These are phyloP conservation scores for Stenurella melanura DNA, from an alignment of 2,888 invertebrate genomes.

Conservation along the genomic window DNA sequence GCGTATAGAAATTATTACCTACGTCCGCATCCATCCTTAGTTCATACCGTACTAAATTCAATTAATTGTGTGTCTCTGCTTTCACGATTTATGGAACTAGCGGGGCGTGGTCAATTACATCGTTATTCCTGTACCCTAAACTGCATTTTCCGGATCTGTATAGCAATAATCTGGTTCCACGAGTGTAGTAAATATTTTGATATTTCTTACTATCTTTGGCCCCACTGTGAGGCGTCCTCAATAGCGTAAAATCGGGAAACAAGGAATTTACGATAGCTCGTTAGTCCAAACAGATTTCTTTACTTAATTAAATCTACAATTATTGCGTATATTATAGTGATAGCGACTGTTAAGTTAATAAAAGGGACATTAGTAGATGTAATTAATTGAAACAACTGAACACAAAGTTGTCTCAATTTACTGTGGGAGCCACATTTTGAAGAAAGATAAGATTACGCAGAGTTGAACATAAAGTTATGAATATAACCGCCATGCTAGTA, in stretches of 20 bases:
- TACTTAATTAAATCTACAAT: constrained; percentile 19
- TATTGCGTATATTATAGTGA: constrained; percentile 22
- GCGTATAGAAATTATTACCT: too few species aligned
- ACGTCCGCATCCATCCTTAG: too few species aligned
- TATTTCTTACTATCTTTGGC: too few species aligned
- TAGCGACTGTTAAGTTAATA: constrained; percentile 14
- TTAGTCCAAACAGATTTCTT: constrained; percentile 16
- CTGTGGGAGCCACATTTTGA: not conserved
- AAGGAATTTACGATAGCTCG: constrained; percentile 23
- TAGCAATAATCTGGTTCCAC: too few species aligned
- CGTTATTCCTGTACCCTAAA: too few species aligned
- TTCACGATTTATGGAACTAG: too few species aligned
- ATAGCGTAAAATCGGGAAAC: constrained; percentile 14
- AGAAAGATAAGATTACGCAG: not conserved
- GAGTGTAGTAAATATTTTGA: too few species aligned
- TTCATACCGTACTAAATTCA: too few species aligned
- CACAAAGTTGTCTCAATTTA: constrained; percentile 9
- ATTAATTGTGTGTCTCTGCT: too few species aligned
- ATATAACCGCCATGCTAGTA: not conserved
- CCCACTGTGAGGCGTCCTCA: too few species aligned
- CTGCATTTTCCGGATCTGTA: too few species aligned
- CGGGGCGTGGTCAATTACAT: too few species aligned
- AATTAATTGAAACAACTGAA: constrained; percentile 21
- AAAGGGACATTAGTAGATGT: constrained; percentile 4
- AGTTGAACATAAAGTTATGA: constrained; percentile 9